phyloP scores from a whole-genome alignment of 1,140 invertebrate genomes.

The Lepidurus packardi region DNA sequence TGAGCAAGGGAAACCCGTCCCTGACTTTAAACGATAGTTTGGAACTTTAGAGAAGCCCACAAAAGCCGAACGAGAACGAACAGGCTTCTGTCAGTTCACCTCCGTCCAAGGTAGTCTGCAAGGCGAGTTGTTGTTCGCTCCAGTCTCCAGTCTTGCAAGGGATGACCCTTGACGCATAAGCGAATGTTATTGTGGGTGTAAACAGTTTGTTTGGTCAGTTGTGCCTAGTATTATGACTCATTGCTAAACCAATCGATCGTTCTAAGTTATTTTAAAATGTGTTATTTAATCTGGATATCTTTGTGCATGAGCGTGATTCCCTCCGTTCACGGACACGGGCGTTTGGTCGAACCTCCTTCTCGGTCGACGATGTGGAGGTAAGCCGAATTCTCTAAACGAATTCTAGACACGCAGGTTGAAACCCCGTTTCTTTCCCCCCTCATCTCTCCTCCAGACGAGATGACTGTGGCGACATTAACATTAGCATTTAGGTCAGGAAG shows the following conservation, averaged over 20 bases:
- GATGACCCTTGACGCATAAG: neutral
- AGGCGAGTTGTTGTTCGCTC: neutral
- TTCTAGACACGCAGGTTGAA: neutral
- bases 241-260: neutral
- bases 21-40: neutral
- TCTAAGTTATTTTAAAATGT: neutral
- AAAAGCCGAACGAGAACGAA: no score
- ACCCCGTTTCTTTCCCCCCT: neutral
- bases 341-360: slow-evolving; percentile 76
- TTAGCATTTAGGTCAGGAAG: neutral
- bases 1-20: neutral
- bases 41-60: neutral
- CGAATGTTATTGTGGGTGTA: neutral
- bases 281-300: neutral
- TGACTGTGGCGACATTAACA: neutral
- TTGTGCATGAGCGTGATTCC: neutral
- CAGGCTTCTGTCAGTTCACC: neutral
- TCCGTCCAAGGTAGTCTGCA: neutral
- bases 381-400: slow-evolving; percentile 11
- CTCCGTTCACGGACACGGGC: slow-evolving; percentile 54
- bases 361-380: slow-evolving; percentile 70
- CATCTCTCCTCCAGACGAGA: neutral
- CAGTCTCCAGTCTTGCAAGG: neutral
- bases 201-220: neutral
- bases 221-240: neutral